A percentile compares a stretch with the other conserved stretches of the same genome.
Evolutionary conservation across 1,140 invertebrate genomes (phyloP).

Genomic region (Polypedilum vanderplanki): DNA sequence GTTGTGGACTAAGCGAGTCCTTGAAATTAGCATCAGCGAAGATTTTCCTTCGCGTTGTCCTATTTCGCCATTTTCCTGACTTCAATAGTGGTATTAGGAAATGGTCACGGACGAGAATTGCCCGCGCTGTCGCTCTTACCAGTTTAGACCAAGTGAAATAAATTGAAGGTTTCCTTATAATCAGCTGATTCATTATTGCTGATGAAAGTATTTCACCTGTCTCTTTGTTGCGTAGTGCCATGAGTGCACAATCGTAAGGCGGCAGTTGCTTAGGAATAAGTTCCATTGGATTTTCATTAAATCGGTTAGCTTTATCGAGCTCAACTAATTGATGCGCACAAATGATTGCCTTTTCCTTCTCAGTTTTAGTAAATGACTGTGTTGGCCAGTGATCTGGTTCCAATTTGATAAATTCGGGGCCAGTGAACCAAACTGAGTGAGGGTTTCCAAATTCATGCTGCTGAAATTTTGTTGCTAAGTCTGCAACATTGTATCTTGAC

Average conservation of each 20-base stretch:
- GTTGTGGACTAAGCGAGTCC: neutral
- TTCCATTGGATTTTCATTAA: neutral
- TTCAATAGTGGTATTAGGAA: neutral
- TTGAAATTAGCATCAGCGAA: neutral
- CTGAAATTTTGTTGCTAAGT: slow-evolving; percentile 36
- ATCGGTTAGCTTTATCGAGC: neutral
- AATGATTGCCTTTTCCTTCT: no score
- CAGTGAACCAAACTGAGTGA: neutral
- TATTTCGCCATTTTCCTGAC: neutral
- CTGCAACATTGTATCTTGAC: slow-evolving; percentile 39
- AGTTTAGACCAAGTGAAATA: neutral
- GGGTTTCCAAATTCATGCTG: neutral
- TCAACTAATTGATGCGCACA: neutral
- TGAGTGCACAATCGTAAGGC: neutral
- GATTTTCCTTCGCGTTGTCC: neutral
- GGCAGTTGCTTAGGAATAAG: neutral
- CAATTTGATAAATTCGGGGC: neutral
- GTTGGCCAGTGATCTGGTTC: neutral
- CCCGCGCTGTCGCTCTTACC: neutral
- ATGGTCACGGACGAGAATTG: neutral
- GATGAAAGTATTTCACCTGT: no score
- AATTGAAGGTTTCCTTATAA: neutral
- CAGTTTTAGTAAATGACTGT: neutral
- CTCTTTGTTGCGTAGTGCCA: neutral
- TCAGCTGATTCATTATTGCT: neutral